phyloP scores from a whole-genome alignment of 1,140 invertebrate genomes.

The Diabrotica virgifera region DNA sequence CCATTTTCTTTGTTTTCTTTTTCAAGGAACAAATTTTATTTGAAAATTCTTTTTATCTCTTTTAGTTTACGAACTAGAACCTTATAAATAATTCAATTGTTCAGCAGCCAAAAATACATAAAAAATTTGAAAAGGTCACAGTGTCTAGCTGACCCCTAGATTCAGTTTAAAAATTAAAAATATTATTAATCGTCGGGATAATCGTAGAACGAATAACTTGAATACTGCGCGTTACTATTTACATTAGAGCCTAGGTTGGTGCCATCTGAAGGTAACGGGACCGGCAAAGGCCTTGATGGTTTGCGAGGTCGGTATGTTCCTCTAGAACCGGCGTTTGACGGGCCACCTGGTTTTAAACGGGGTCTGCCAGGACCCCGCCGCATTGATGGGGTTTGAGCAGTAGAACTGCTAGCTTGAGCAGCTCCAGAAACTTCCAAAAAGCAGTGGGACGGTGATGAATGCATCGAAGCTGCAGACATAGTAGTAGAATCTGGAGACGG shows the following conservation, averaged over 20 bases:
- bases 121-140: no score
- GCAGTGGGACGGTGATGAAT: constrained; percentile 29
- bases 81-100: no score
- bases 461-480: constrained; percentile 27
- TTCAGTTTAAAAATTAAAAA: no score
- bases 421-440: constrained; percentile 19
- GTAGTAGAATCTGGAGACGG: constrained; percentile 23
- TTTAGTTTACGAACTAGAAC: no score
- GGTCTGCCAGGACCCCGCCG: constrained; percentile 75
- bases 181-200: constrained; percentile 36
- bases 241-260: constrained; percentile 22
- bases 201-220: constrained; percentile 39
- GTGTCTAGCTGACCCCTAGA: no score
- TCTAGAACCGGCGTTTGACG: constrained; percentile 58
- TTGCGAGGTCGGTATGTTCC: constrained; percentile 54
- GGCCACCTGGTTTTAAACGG: constrained; percentile 62
- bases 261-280: constrained; percentile 52
- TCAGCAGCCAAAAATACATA: no score
- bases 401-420: neutral
- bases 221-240: constrained; percentile 29
- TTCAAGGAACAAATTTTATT: no score
- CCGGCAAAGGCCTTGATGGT: constrained; percentile 58
- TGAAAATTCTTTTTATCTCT: no score
- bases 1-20: no score
- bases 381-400: constrained; percentile 16